Conservation (phyloP, 2,797 vertebrate genomes). For the Podargus strigoides region DNA sequence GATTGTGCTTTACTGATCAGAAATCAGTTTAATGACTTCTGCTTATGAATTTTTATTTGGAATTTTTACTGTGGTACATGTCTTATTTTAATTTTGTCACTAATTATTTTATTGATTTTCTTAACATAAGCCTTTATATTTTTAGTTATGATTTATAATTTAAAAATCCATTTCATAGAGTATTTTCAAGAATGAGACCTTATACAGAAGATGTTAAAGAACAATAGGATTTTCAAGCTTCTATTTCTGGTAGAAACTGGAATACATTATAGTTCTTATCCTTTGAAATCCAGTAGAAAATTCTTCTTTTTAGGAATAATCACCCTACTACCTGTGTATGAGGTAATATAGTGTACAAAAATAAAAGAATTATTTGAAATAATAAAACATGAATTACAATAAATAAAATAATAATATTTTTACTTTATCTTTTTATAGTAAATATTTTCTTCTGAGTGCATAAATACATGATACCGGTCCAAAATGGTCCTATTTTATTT, state of each 20-base stretch:
- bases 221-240: neutral
- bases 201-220: neutral
- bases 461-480: neutral
- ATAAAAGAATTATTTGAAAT: neutral
- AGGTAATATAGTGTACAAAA: neutral
- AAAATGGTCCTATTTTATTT: neutral
- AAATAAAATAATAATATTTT: neutral
- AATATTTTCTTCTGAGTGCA: neutral
- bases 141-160: neutral
- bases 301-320: neutral
- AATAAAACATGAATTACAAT: neutral
- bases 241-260: neutral
- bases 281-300: neutral
- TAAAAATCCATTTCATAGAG: neutral
- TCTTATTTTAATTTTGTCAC: neutral
- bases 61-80: neutral
- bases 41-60: neutral
- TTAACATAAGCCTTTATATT: neutral
- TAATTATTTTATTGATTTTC: neutral
- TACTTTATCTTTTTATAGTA: neutral
- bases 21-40: neutral
- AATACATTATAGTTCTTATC: neutral
- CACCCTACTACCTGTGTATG: neutral
- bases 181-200: neutral
- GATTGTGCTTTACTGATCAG: neutral